Conservation (phyloP, 92 coral and sea anemone genomes). For the Actinostola sp. region DNA sequence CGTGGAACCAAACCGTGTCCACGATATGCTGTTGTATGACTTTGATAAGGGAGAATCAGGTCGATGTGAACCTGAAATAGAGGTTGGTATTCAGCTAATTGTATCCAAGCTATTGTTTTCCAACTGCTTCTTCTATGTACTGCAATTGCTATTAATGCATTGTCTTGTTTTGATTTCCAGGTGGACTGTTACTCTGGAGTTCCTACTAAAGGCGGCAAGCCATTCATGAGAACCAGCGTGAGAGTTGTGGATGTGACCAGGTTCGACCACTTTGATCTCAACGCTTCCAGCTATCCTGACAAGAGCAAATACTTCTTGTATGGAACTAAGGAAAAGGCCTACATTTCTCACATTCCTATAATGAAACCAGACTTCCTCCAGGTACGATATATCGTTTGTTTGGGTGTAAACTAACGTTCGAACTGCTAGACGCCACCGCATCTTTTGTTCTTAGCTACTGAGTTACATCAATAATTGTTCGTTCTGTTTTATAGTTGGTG, state of each 20-base stretch:
- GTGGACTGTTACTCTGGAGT: slow-evolving; percentile 68
- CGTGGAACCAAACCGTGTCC: slow-evolving; percentile 27
- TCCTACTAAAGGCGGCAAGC: slow-evolving; percentile 39
- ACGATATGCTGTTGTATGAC: slow-evolving; percentile 36
- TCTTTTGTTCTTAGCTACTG: no score
- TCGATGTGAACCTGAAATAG: slow-evolving; percentile 29
- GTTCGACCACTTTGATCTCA: slow-evolving; percentile 75
- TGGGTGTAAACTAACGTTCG: no score
- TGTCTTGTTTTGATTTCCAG: slow-evolving; percentile 26
- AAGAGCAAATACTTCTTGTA: slow-evolving; percentile 65
- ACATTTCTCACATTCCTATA: slow-evolving; percentile 69
- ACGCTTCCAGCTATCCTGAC: slow-evolving; percentile 52
- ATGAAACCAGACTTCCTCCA: slow-evolving; percentile 77
- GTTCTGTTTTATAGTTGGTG: slow-evolving; percentile 6
- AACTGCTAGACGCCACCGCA: no score
- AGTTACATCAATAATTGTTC: background rate
- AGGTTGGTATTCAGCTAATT: slow-evolving; percentile 9
- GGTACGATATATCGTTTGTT: slow-evolving; percentile 49
- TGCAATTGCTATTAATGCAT: background rate
- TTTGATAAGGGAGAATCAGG: slow-evolving; percentile 23
- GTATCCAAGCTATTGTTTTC: background rate
- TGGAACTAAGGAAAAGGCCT: slow-evolving; percentile 62
- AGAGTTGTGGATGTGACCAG: slow-evolving; percentile 70
- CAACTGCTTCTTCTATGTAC: background rate
- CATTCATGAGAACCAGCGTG: slow-evolving; percentile 44